These are phyloP conservation scores for Neomonachus schauinslandi DNA, from an alignment of 2,113 vertebrate species.

Conservation along the genomic window DNA sequence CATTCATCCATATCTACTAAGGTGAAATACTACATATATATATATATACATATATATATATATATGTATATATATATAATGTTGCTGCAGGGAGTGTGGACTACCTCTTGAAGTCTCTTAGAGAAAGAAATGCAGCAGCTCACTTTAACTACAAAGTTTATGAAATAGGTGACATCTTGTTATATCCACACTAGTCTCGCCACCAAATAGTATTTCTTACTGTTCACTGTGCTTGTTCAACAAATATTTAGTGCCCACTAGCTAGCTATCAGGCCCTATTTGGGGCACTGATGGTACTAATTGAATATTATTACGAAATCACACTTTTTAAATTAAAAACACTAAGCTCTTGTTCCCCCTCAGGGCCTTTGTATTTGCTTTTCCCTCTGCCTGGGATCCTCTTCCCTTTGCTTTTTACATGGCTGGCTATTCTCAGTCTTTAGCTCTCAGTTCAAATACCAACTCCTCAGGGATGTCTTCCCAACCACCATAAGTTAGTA, in stretches of 20 bases:
- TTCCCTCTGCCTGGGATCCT: not conserved
- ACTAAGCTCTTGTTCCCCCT: not conserved
- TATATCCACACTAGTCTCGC: not conserved
- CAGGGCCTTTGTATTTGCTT: not conserved
- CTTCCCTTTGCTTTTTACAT: not conserved
- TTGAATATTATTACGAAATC: not conserved
- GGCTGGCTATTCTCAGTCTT: not conserved
- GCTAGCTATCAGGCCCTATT: not conserved
- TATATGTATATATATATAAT: not conserved
- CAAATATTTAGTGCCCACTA: not conserved
- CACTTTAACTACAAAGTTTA: constrained; percentile 15
- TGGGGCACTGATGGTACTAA: not conserved
- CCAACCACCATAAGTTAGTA: not conserved
- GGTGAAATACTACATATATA: not conserved
- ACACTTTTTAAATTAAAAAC: not conserved
- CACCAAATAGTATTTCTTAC: not conserved
- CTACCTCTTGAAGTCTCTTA: constrained; percentile 1
- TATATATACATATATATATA: too few relatives aligned
- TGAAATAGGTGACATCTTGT: not conserved
- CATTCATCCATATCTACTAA: not conserved
- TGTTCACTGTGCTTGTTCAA: not conserved
- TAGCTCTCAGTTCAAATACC: not conserved
- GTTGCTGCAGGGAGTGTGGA: not conserved
- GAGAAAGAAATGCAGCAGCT: not conserved
- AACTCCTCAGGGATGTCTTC: not conserved